Evolutionary conservation across 2,888 invertebrate genomes (phyloP).

Genomic region (Stramonita haemastoma): DNA sequence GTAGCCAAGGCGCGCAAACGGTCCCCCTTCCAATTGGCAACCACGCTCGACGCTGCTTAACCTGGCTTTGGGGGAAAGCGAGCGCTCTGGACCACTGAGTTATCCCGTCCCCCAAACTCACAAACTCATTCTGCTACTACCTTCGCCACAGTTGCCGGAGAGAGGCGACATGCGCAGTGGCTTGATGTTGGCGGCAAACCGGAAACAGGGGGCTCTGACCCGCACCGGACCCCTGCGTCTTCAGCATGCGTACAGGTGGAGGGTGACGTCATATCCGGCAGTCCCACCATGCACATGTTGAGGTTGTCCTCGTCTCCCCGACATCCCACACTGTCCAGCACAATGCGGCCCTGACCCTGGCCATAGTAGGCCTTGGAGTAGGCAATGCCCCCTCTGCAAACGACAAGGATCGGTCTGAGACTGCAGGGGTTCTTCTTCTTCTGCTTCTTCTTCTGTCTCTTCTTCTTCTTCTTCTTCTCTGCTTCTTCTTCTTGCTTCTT

Average conservation of each 20-base stretch:
- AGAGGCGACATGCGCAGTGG: not conserved
- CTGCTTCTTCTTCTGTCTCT: not conserved
- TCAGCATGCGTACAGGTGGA: slow-evolving; percentile 1
- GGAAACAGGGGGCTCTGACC: not conserved
- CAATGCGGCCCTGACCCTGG: not conserved
- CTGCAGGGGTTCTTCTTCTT: not conserved
- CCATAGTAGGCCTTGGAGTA: slow-evolving; percentile 24
- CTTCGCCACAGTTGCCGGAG: not conserved
- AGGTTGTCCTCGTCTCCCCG: slow-evolving; percentile 14
- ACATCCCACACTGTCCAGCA: slow-evolving; percentile 18
- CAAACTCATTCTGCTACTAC: not conserved
- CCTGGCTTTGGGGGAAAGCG: too few species aligned
- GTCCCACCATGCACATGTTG: slow-evolving; percentile 18
- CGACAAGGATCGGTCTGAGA: too few species aligned
- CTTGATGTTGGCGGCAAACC: not conserved
- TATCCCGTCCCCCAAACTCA: not conserved
- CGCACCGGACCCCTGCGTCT: not conserved
- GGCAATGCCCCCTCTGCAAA: slow-evolving; percentile 1
- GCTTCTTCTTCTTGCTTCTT: not conserved
- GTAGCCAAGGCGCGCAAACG: too few species aligned
- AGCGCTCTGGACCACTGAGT: too few species aligned
- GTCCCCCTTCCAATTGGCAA: too few species aligned
- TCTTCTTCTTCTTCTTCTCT: not conserved
- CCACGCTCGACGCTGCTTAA: too few species aligned
- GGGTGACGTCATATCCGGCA: not conserved